Conservation (phyloP, 2,113 vertebrate species). For the Aplodontia rufa region DNA sequence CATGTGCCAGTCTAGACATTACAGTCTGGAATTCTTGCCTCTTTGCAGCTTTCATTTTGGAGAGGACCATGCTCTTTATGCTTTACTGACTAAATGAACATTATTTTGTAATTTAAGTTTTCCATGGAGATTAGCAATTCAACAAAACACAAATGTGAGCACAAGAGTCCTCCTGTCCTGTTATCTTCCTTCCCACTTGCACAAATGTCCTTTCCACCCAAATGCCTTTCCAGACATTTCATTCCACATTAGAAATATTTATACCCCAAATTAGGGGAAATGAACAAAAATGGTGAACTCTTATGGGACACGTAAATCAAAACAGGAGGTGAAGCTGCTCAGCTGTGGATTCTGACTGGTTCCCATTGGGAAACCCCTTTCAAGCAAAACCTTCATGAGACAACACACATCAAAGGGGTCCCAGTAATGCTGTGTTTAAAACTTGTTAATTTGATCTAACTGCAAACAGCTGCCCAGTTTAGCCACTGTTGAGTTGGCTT, state of each 20-base stretch:
- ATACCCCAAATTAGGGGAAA: background rate
- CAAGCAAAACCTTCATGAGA: slow-evolving; percentile 35
- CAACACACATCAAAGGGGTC: slow-evolving; percentile 60
- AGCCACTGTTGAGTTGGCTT: slow-evolving; percentile 77
- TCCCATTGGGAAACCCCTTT: slow-evolving; percentile 52
- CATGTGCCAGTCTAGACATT: background rate
- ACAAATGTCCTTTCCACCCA: slow-evolving; percentile 37
- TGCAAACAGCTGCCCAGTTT: slow-evolving; percentile 77
- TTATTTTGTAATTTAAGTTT: background rate
- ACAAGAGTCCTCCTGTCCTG: background rate
- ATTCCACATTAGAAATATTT: slow-evolving; percentile 22
- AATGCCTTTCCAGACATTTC: slow-evolving; percentile 19
- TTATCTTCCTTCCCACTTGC: background rate
- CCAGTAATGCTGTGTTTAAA: slow-evolving; percentile 66
- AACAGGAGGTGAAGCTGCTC: slow-evolving; percentile 20
- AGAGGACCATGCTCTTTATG: background rate
- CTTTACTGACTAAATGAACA: background rate
- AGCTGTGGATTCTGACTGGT: slow-evolving; percentile 50
- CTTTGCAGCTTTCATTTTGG: background rate
- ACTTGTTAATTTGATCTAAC: slow-evolving; percentile 80
- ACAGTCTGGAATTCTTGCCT: background rate
- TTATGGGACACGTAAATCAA: background rate
- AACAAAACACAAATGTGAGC: background rate
- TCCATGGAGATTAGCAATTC: background rate
- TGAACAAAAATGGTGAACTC: slow-evolving; percentile 48